A percentile compares a stretch with the other conserved stretches of the same genome.
These are phyloP conservation scores for Saiga tatarica DNA, from an alignment of 2,113 vertebrate species.

Conservation along the genomic window DNA sequence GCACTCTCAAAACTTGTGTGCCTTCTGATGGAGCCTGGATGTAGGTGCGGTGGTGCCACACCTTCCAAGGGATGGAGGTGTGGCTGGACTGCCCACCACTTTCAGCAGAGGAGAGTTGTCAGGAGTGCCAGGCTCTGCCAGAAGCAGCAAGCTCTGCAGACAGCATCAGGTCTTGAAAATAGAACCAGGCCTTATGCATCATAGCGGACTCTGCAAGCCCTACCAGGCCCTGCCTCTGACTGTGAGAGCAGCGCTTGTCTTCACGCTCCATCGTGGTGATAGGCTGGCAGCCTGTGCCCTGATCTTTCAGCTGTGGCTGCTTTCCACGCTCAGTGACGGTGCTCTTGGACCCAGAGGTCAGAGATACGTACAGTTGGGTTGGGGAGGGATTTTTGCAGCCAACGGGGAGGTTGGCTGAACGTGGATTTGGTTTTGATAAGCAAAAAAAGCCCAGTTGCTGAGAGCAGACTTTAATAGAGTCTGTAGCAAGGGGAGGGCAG, in stretches of 20 bases:
- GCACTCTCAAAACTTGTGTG: neutral
- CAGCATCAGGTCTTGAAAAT: neutral
- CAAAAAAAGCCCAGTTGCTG: neutral
- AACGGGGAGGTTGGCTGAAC: neutral
- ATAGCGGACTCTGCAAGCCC: neutral
- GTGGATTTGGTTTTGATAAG: slow-evolving; percentile 10
- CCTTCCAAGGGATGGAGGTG: neutral
- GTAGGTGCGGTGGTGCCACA: neutral
- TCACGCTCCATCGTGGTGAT: neutral
- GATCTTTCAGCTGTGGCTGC: neutral
- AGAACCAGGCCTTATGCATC: neutral
- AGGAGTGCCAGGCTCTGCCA: neutral
- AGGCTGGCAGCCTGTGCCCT: neutral
- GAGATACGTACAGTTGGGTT: neutral
- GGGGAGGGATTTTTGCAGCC: neutral
- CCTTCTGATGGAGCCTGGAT: neutral
- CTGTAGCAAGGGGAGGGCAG: neutral
- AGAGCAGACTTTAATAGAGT: neutral
- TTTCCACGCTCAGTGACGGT: neutral
- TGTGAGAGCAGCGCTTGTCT: neutral
- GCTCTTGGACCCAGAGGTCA: neutral
- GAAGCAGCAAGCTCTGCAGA: neutral
- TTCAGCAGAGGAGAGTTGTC: neutral
- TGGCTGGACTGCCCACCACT: neutral
- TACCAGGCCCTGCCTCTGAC: neutral